Conservation (phyloP, 2,888 invertebrate species). For the Nudaria mundana region DNA sequence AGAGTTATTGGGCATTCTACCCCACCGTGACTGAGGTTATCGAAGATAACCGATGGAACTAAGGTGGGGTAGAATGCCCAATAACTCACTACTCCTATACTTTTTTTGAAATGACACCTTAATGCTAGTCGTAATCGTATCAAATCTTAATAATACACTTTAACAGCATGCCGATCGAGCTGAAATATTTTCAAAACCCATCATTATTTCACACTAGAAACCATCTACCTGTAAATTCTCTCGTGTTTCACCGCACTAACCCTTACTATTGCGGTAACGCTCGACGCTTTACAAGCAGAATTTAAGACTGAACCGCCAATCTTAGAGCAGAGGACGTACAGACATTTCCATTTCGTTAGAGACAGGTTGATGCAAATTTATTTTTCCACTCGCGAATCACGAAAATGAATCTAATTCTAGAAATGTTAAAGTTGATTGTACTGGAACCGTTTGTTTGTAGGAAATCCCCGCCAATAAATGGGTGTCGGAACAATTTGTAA, state of each 20-base stretch:
- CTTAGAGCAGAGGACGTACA: slow-evolving; percentile 21
- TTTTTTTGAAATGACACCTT: too few species aligned
- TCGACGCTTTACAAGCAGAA: slow-evolving; percentile 16
- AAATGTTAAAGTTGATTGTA: too few species aligned
- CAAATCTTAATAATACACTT: slow-evolving; percentile 1
- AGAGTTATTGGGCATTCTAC: too few species aligned
- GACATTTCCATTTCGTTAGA: slow-evolving; percentile 21
- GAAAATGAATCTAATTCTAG: too few species aligned
- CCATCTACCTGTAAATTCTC: slow-evolving; percentile 7
- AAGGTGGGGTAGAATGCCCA: too few species aligned
- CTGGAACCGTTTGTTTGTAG: too few species aligned
- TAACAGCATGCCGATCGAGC: background rate
- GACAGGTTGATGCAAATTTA: slow-evolving; percentile 27
- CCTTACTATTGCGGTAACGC: slow-evolving; percentile 5
- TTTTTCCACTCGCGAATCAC: too few species aligned
- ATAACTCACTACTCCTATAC: too few species aligned
- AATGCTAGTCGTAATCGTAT: background rate
- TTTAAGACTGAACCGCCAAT: slow-evolving; percentile 18
- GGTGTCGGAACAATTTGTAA: too few species aligned
- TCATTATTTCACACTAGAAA: slow-evolving; percentile 10
- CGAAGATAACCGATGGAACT: too few species aligned
- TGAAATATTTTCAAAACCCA: slow-evolving; percentile 1
- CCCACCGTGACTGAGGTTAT: too few species aligned
- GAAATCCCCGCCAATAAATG: too few species aligned
- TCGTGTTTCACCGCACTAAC: slow-evolving; percentile 7